phyloP scores from a whole-genome alignment of 2,113 vertebrate genomes.

The Siniperca chuatsi region DNA sequence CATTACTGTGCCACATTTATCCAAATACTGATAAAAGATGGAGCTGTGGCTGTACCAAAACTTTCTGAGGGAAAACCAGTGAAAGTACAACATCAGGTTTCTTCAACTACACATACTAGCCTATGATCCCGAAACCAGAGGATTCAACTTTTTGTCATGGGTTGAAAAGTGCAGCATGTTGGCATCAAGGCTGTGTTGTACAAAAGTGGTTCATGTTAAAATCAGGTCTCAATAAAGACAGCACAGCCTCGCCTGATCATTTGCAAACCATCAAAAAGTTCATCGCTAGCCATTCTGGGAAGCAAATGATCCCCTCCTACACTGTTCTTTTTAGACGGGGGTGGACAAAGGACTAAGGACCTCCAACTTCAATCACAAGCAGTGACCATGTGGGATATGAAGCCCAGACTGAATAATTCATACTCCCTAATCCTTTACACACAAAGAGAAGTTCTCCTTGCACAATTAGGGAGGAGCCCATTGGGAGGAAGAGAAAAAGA shows the following conservation, averaged over 20 bases:
- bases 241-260: constrained; percentile 27
- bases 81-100: not conserved
- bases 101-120: not conserved
- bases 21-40: not conserved
- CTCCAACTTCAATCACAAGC: constrained; percentile 67
- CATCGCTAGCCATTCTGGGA: constrained; percentile 43
- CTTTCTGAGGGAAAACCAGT: not conserved
- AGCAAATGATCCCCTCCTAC: constrained; percentile 66
- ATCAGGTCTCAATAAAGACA: constrained; percentile 22
- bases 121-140: not conserved
- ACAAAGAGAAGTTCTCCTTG: constrained; percentile 51
- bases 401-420: constrained; percentile 68
- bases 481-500: constrained; percentile 39
- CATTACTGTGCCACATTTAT: not conserved
- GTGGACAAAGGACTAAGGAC: constrained; percentile 53
- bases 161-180: constrained; percentile 24
- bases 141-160: not conserved
- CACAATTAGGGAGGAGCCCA: constrained; percentile 24
- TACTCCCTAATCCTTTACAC: constrained; percentile 56
- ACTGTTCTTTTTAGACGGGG: constrained; percentile 55
- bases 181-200: constrained; percentile 3
- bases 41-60: not conserved
- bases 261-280: constrained; percentile 56
- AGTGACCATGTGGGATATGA: constrained; percentile 65
- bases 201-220: constrained; percentile 15